phyloP scores from a whole-genome alignment of 30 jellyfish, hydroid and myxozoan species.

The Turritopsis dohrnii region DNA sequence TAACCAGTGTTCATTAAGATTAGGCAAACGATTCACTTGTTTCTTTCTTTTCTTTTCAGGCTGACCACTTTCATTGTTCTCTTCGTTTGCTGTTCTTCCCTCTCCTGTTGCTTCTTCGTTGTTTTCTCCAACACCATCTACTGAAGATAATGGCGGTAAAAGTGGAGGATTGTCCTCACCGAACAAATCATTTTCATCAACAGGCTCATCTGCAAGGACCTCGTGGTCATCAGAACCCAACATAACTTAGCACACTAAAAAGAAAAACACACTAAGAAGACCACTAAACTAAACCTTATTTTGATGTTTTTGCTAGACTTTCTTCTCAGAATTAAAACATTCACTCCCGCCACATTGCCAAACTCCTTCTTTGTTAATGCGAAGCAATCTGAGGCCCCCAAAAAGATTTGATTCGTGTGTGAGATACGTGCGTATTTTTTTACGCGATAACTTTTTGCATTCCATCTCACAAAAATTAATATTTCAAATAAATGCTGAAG shows the following conservation, averaged over 20 bases:
- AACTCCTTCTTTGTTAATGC: not conserved
- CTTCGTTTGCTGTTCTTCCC: not conserved
- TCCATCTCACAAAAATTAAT: too few species aligned
- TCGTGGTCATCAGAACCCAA: conserved; percentile 14
- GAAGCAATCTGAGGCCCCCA: too few species aligned
- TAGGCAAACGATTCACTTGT: conserved; percentile 20
- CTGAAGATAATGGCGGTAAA: not conserved
- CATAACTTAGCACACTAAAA: not conserved
- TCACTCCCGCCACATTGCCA: not conserved
- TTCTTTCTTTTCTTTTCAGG: conserved; percentile 16
- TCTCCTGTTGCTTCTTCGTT: conserved; percentile 23
- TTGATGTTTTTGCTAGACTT: too few species aligned
- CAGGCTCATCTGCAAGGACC: conserved; percentile 29
- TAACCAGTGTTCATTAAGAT: conserved; percentile 33
- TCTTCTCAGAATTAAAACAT: not conserved
- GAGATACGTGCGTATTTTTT: too few species aligned
- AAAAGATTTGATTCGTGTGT: too few species aligned
- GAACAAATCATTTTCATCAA: conserved; percentile 33
- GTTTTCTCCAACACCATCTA: not conserved
- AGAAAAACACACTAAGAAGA: not conserved
- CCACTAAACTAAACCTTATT: too few species aligned
- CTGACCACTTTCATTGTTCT: not conserved
- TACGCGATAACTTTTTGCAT: too few species aligned
- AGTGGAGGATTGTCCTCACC: conserved; percentile 23
- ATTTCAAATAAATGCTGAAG: too few species aligned